Evolutionary conservation across 2,888 invertebrate genomes (phyloP).

Genomic region (Caradrina clavipalpis): DNA sequence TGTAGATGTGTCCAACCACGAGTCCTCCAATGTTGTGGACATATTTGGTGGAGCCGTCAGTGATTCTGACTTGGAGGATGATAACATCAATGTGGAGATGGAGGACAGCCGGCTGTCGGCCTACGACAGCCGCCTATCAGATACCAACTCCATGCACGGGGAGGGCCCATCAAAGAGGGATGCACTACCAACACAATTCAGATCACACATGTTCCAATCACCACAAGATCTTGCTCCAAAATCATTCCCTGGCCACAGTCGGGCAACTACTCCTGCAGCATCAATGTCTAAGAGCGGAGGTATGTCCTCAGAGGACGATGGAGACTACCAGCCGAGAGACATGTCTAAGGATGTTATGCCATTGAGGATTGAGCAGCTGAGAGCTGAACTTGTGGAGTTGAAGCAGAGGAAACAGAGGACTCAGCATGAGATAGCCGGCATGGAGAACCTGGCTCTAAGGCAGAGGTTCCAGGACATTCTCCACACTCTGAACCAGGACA

Average conservation of each 20-base stretch:
- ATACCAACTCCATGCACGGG: constrained; percentile 85
- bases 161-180: constrained; percentile 72
- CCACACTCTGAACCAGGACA: constrained; percentile 95
- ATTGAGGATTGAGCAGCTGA: constrained; percentile 93
- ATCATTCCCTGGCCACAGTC: constrained; percentile 68
- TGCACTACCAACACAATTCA: constrained; percentile 78
- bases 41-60: constrained; percentile 98
- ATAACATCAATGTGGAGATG: constrained; percentile 94
- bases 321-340: constrained; percentile 76
- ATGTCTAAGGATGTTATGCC: constrained; percentile 89
- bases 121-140: constrained; percentile 94
- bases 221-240: constrained; percentile 68
- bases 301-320: constrained; percentile 81
- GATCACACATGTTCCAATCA: constrained; percentile 80
- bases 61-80: constrained; percentile 96
- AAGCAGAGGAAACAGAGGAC: constrained; percentile 94
- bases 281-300: constrained; percentile 71
- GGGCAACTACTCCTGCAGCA: constrained; percentile 69
- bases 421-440: constrained; percentile 95
- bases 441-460: constrained; percentile 95
- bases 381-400: constrained; percentile 94
- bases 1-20: constrained; percentile 67
- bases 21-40: constrained; percentile 90
- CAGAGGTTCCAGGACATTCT: constrained; percentile 96
- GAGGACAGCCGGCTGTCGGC: constrained; percentile 95